Percentiles rank a stretch among this genome's conserved stretches.
Conservation (phyloP, 2,113 vertebrate genomes). For the Nannospalax galili region DNA sequence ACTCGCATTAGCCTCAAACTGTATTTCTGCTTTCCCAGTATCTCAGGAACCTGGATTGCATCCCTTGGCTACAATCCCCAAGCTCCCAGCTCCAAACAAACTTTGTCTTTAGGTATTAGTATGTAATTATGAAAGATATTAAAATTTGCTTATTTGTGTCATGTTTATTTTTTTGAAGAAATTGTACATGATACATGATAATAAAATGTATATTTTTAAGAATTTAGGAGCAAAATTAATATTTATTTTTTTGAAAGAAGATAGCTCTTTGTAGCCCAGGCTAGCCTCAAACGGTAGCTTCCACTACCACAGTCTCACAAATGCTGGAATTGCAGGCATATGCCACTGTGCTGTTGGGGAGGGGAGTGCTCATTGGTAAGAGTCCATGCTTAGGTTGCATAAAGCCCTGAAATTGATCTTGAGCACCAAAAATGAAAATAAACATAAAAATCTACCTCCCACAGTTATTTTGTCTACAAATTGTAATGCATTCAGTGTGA, state of each 20-base stretch:
- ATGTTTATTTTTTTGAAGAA: conserved; percentile 36
- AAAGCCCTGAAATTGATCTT: background rate
- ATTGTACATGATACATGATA: background rate
- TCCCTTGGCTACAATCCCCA: background rate
- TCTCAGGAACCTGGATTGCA: background rate
- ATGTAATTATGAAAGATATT: conserved; percentile 35
- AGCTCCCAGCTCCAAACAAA: background rate
- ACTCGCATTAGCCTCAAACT: background rate
- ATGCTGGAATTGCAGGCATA: background rate
- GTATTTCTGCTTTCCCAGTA: background rate
- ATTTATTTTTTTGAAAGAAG: background rate
- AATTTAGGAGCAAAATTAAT: no score
- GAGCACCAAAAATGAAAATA: background rate
- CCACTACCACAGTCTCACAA: background rate
- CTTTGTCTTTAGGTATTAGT: conserved; percentile 10
- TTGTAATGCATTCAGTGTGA: background rate
- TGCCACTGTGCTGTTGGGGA: rapidly evolving
- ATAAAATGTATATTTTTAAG: background rate
- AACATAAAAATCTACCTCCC: background rate
- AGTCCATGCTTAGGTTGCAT: background rate
- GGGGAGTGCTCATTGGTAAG: background rate
- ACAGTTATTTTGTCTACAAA: background rate
- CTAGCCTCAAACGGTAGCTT: background rate
- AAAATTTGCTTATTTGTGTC: background rate
- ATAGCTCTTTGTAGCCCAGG: background rate